A percentile compares a stretch with the other conserved stretches of the same genome.
These are phyloP conservation scores for Montipora capricornis DNA, from an alignment of 64 coral and sea anemone genomes.

Conservation along the genomic window DNA sequence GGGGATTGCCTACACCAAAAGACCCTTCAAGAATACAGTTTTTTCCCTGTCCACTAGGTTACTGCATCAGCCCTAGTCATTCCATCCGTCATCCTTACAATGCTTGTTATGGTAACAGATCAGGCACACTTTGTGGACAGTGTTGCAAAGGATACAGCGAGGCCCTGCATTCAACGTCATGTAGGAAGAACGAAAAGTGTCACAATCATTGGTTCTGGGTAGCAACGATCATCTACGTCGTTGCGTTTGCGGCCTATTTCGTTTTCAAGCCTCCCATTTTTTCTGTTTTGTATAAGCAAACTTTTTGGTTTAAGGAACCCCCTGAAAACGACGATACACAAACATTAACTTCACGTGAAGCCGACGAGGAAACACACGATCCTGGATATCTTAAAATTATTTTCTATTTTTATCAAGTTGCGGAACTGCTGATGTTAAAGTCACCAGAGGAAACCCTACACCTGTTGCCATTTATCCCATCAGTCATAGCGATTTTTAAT, in stretches of 20 bases:
- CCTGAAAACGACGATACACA: neutral
- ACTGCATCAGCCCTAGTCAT: slow-evolving; percentile 9
- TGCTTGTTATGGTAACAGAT: slow-evolving; percentile 54
- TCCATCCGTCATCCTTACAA: neutral
- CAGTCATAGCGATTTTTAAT: slow-evolving; percentile 81
- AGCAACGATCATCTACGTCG: slow-evolving; percentile 16
- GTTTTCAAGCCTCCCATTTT: slow-evolving; percentile 67
- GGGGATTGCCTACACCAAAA: slow-evolving; percentile 16
- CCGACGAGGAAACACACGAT: neutral
- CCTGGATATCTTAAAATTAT: slow-evolving; percentile 78
- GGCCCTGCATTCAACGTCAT: slow-evolving; percentile 68
- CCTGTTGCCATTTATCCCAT: slow-evolving; percentile 50
- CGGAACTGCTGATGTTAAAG: slow-evolving; percentile 46
- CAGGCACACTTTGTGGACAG: slow-evolving; percentile 67
- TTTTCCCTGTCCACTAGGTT: slow-evolving; percentile 65
- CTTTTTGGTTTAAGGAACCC: slow-evolving; percentile 57
- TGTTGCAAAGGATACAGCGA: slow-evolving; percentile 71
- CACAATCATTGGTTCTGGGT: slow-evolving; percentile 82
- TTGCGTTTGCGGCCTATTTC: slow-evolving; percentile 53
- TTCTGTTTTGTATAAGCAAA: slow-evolving; percentile 16
- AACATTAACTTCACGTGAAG: neutral
- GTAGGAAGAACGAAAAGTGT: slow-evolving; percentile 62
- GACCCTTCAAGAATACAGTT: slow-evolving; percentile 48
- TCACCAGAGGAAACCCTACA: slow-evolving; percentile 12
- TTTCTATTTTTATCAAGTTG: slow-evolving; percentile 90